phyloP scores from a whole-genome alignment of 2,888 invertebrate species.

The Geophilus truncorum region DNA sequence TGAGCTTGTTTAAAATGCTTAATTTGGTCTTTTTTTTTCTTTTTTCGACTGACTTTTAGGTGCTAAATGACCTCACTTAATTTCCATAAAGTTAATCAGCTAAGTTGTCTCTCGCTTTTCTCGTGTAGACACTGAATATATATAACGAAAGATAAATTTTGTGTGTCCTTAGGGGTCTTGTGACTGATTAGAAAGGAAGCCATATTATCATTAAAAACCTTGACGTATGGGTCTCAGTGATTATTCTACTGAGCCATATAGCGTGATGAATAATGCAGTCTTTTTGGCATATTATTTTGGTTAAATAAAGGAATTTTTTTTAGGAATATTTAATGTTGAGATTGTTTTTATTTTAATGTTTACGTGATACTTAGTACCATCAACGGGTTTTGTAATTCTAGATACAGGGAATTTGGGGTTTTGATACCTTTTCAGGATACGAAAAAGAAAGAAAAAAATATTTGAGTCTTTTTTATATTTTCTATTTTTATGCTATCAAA shows the following conservation, averaged over 20 bases:
- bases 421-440: not conserved
- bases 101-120: slow-evolving; percentile 19
- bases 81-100: slow-evolving; percentile 27
- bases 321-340: not conserved
- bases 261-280: not conserved
- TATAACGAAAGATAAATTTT: slow-evolving; percentile 27
- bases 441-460: not conserved
- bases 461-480: not conserved
- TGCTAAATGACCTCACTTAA: slow-evolving; percentile 27
- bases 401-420: not conserved
- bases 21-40: slow-evolving; percentile 14
- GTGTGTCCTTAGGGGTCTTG: slow-evolving; percentile 22
- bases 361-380: not conserved
- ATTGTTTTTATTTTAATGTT: not conserved
- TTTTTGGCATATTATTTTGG: not conserved
- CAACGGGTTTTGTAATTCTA: not conserved
- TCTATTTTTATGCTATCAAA: not conserved
- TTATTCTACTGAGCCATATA: not conserved
- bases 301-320: not conserved
- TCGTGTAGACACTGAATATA: not conserved
- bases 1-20: slow-evolving; percentile 2
- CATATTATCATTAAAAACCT: not conserved
- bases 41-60: not conserved
- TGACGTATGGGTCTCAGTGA: not conserved
- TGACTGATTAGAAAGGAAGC: slow-evolving; percentile 23